Evolutionary conservation across 1,140 invertebrate species (phyloP).

Genomic region (Rhagoletis pomonella): DNA sequence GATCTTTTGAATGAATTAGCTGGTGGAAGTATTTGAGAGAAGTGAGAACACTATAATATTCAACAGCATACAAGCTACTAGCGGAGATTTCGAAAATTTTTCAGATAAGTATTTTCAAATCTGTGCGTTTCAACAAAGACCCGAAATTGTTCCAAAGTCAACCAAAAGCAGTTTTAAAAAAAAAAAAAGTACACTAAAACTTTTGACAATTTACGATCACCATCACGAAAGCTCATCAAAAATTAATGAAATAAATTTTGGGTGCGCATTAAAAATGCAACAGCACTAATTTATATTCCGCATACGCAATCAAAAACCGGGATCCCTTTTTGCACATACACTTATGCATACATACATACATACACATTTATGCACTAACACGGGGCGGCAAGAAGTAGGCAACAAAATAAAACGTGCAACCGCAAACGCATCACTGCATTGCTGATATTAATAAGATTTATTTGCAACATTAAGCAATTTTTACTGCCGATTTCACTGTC

Average conservation of each 20-base stretch:
- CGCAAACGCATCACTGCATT: slow-evolving; percentile 17
- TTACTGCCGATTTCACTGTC: slow-evolving; percentile 43
- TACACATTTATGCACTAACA: neutral
- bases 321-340: too few relatives aligned
- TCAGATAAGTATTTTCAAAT: too few relatives aligned
- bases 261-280: slow-evolving; percentile 61
- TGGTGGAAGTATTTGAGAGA: too few relatives aligned
- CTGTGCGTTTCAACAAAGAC: neutral
- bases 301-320: neutral
- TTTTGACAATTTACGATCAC: neutral
- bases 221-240: slow-evolving; percentile 62
- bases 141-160: neutral
- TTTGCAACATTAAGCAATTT: slow-evolving; percentile 54
- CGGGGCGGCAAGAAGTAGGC: neutral
- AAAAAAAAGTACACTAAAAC: neutral
- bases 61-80: too few relatives aligned
- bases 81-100: too few relatives aligned
- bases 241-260: slow-evolving; percentile 64
- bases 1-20: too few relatives aligned
- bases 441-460: slow-evolving; percentile 56
- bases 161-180: neutral
- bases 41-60: too few relatives aligned
- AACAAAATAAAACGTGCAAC: neutral
- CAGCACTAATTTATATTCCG: slow-evolving; percentile 65
- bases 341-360: slow-evolving; percentile 44